Evolutionary conservation across 2,888 invertebrate genomes (phyloP), one percentile per base, ranked within the genome.

Genomic region (Catocala nupta): DNA sequence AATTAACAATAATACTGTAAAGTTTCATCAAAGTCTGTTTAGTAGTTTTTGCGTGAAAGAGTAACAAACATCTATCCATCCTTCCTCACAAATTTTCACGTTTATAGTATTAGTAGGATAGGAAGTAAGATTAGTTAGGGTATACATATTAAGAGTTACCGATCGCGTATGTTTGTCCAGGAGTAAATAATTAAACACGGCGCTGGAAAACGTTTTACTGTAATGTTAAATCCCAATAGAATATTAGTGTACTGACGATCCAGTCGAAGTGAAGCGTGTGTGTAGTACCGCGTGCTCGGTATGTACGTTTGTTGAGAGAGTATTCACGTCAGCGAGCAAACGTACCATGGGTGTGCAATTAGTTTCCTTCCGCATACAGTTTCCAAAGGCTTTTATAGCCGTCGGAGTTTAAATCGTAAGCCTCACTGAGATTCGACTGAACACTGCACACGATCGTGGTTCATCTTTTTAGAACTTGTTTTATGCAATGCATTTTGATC

Each of bases 271-370:
- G 52, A 75, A 61, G 66, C 65, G 59, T 55, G 43, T n/a, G 47
- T 13, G 47, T 55, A 54, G 70, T 63, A 70, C 59, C 63, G 64
- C 49, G 59, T 68, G 49, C 44, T 45, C 6, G 7, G 13, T 60
- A 68, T 59, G 70, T 71, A 73, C 70, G 77, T 71, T 81, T 80
- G 79, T 80, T 81, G 81, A 81, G 80, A 80, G 81, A 80, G 83
- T 81, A 84, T 86, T 84, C 89, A 87, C 86, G 75, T 84, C 85
- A 86, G 81, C 84, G 83, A 81, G 86, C 88, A 87, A 82, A 86
- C 82, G 85, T 79, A 81, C 80, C 80, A 81, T 85, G 87, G 84
- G 83, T 82, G 83, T 83, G 90, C 89, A 90, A 90, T 91, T 90
- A 91, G 87, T 85, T 84, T 84, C 85, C 86, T 87, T 83, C 80